Evolutionary conservation across 2,888 invertebrate genomes (phyloP), one percentile per base, ranked within the genome.

Genomic region (Choristoneura rosaceana): DNA sequence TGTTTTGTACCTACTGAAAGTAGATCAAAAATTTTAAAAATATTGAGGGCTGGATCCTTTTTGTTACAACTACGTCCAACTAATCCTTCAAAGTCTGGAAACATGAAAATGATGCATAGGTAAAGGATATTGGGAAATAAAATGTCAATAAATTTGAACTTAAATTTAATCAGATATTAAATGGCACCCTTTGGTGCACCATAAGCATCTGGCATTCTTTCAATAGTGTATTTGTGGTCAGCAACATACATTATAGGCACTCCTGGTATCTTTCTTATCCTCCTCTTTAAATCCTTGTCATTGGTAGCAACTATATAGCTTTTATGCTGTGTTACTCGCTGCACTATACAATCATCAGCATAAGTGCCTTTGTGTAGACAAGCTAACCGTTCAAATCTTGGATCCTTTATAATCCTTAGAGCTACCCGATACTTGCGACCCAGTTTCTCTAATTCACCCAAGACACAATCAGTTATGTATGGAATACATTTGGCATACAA

Each of bases 221-320:
- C 99, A 83, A 99, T 99, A 0, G 99, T 97, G 86, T 97, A 99
- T 84, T 97, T 96, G 88, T 98, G 98, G 79, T 98, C 97, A 0
- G 98, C 96, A 60, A 99, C 97, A 94, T 97, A 99, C 99, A 99
- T 99, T 75, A 99, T 99, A 0, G 99, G 99, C 3, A 99, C 99
- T 62, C 99, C 99, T 0, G 99, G 99, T 80, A 99, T 98, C 94
- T 99, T 99, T 71, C 99, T 94, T 77, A 99, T 98, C 83, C 99
- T 95, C 82, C 98, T 95, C 89, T 99, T 99, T 75, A 99, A 95
- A 88, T 99, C 99, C 90, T 98, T 99, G 90, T 99, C 99, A 94
- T 99, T 99, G 14, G 99, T 99, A 1, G 99, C 99, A 45, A 99
- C 99, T 83, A 99, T 99, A 88, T 99, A 99, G 94, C 99, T 99